phyloP scores from a whole-genome alignment of 2,113 vertebrate genomes.

The Tachycineta bicolor region DNA sequence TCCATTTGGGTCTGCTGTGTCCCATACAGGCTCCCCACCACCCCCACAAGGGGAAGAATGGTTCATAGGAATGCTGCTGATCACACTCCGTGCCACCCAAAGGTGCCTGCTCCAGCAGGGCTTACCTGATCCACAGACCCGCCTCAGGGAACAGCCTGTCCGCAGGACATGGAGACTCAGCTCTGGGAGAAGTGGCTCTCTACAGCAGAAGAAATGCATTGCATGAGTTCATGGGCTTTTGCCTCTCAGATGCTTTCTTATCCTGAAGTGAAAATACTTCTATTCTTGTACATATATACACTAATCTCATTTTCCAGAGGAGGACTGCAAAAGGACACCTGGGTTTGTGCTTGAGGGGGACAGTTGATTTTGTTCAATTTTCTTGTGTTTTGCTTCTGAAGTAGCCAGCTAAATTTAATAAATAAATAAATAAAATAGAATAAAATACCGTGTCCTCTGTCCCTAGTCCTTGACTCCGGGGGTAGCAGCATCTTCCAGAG shows the following conservation, averaged over 20 bases:
- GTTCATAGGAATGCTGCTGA: background rate
- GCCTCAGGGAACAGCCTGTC: background rate
- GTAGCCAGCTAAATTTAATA: background rate
- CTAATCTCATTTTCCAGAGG: slow-evolving; percentile 66
- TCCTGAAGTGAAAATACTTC: background rate
- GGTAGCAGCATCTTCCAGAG: background rate
- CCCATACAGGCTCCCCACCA: background rate
- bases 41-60: background rate
- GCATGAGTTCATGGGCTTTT: background rate
- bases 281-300: background rate
- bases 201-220: background rate
- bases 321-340: slow-evolving; percentile 70
- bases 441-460: background rate
- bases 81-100: background rate
- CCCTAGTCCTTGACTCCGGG: background rate
- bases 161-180: background rate
- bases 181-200: background rate
- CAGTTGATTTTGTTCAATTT: background rate
- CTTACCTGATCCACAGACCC: background rate
- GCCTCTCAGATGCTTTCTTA: background rate
- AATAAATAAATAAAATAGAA: background rate
- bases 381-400: background rate
- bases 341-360: slow-evolving; percentile 59
- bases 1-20: background rate
- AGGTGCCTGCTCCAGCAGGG: background rate